Evolutionary conservation across 2,888 invertebrate species (phyloP).

Genomic region (Cenopis cana): DNA sequence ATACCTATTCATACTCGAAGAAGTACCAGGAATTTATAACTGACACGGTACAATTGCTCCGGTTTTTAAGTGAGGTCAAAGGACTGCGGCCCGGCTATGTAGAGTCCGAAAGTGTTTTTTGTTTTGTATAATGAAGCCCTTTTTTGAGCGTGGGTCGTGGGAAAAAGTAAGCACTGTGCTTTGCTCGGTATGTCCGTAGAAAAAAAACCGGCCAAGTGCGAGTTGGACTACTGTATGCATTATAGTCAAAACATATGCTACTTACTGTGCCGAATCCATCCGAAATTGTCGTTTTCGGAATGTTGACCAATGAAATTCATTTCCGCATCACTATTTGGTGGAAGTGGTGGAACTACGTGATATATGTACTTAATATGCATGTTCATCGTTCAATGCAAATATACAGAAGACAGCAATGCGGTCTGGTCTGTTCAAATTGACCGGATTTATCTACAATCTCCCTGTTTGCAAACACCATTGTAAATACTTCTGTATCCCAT

Average conservation of each 20-base stretch:
- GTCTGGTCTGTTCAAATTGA: neutral
- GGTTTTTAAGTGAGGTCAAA: slow-evolving; percentile 43
- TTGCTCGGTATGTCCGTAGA: neutral
- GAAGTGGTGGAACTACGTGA: neutral
- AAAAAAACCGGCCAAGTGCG: too few relatives aligned
- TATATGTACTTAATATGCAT: too few relatives aligned
- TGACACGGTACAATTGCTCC: slow-evolving; percentile 40
- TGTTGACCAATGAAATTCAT: neutral
- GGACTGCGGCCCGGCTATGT: slow-evolving; percentile 37
- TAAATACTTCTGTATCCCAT: slow-evolving; percentile 19
- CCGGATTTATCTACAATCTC: slow-evolving; percentile 7
- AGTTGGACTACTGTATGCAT: too few relatives aligned
- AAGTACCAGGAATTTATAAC: slow-evolving; percentile 43
- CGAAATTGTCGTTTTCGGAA: neutral
- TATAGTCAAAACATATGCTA: too few relatives aligned
- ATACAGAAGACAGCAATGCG: neutral
- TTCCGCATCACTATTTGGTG: neutral
- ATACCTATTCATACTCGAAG: slow-evolving; percentile 40
- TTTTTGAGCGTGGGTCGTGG: slow-evolving; percentile 27
- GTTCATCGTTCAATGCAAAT: neutral
- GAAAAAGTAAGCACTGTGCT: slow-evolving; percentile 17
- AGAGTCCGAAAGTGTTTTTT: slow-evolving; percentile 31
- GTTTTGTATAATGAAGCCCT: slow-evolving; percentile 31
- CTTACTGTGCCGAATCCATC: neutral
- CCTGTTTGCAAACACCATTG: slow-evolving; percentile 35